Base-by-base conservation (phyloP, 2,797 vertebrate species). In the Gadopsis bispinosus region DNA sequence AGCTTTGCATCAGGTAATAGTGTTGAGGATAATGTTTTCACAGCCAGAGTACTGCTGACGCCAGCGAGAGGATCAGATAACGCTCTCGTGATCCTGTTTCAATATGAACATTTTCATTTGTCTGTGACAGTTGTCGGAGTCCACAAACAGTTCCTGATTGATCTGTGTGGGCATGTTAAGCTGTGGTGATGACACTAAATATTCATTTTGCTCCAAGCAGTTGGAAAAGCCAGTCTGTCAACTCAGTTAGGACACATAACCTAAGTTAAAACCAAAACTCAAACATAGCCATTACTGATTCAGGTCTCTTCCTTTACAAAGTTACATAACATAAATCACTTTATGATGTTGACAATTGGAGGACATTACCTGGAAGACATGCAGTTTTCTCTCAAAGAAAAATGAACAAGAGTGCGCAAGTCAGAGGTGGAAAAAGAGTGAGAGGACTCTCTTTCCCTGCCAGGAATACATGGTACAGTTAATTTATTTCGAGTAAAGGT, bases 1-100 rank as follows among this genome's bases (percentile, higher is more conserved):
- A 89, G 83, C 89, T 83, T 80, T 79, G 64, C 78, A 81, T 93
- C 89, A 90, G 88, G 85, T 89, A 87, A 69, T 87, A 84, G 83
- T 1, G 54, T 79, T 80, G 77, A 83, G 60, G 73, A 83, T 88
- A 86, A 90, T 87, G 82, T 85, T 91, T 89, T 85, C 87, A 68
- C 81, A 69, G 89, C 74, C 83, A 85, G 79, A 90, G 84, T 87
- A 76, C 81, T 76, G 72, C 72, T 66, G 85, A 87, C 71, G 70
- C 87, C 87, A 84, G 80, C 75, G 37, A 47, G 56, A 2, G 51
- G 81, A 91, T 92, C 87, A 86, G 72, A 86, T 91, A 87, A 82
- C 45, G 3, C 69, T 77, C 47, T 64, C 26, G 22, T 69, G 63
- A 73, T 88, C 48, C 16, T 72, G 61, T 87, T 79, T 88, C 65